Percentiles rank a stretch among this genome's conserved stretches.
These are phyloP conservation scores for Enhydra lutris DNA, from an alignment of 2,113 vertebrate genomes.

Conservation along the genomic window DNA sequence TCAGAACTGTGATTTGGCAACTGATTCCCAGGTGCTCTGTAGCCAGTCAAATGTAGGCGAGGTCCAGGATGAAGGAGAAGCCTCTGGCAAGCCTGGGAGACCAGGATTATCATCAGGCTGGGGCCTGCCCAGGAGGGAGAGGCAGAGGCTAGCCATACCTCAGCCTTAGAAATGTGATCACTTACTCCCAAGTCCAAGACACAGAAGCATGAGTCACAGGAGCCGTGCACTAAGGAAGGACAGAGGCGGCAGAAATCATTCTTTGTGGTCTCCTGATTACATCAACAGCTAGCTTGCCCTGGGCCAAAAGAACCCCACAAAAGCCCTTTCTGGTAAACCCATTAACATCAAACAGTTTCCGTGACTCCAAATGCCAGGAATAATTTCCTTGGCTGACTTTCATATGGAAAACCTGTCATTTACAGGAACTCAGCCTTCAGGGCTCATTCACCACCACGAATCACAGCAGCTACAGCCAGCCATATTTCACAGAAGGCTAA, in stretches of 20 bases:
- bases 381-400: constrained; percentile 6
- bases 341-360: constrained; percentile 50
- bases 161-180: not conserved
- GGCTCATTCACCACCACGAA: not conserved
- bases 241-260: not conserved
- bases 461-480: not conserved
- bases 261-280: constrained; percentile 67
- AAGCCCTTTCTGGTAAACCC: constrained; percentile 61
- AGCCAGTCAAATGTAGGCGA: not conserved
- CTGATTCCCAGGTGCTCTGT: not conserved
- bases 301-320: constrained; percentile 37
- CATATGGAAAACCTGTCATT: constrained; percentile 52
- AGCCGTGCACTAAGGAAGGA: not conserved
- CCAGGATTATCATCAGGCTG: not conserved
- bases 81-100: not conserved
- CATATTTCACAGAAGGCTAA: not conserved
- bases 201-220: constrained; percentile 51
- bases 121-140: not conserved
- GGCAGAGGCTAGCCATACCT: not conserved
- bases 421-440: constrained; percentile 38
- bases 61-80: not conserved
- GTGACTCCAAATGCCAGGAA: constrained; percentile 58
- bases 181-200: not conserved
- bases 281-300: constrained; percentile 44
- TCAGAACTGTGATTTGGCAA: not conserved